Conservation (phyloP, 2,888 invertebrate species). For the Nipponacmea schrenckii region DNA sequence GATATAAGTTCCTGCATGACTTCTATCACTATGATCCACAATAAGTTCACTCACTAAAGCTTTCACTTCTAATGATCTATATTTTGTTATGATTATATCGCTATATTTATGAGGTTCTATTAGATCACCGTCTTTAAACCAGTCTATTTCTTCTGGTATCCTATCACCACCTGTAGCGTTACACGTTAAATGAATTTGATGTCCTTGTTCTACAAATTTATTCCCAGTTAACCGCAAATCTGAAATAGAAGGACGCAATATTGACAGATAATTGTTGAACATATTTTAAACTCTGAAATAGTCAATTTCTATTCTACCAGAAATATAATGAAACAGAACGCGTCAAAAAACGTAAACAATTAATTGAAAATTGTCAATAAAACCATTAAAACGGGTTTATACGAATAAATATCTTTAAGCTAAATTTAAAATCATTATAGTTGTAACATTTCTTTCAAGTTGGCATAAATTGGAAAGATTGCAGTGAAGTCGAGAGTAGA, state of each 20-base stretch:
- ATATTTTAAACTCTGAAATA: too few relatives aligned
- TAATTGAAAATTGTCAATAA: too few relatives aligned
- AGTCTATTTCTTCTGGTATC: neutral
- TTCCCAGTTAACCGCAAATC: neutral
- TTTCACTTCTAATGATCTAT: neutral
- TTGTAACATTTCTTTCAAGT: too few relatives aligned
- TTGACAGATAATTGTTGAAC: too few relatives aligned
- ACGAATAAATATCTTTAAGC: too few relatives aligned
- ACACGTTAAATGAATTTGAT: neutral
- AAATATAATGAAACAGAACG: too few relatives aligned
- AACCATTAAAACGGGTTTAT: too few relatives aligned
- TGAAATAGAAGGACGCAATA: neutral
- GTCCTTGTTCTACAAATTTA: neutral
- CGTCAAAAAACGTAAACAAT: too few relatives aligned
- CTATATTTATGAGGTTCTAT: constrained; percentile 5
- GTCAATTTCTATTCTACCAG: too few relatives aligned
- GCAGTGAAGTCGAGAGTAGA: too few relatives aligned
- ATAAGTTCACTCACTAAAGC: neutral
- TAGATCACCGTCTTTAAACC: neutral
- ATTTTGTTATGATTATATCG: neutral
- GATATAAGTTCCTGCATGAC: neutral
- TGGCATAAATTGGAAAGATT: too few relatives aligned
- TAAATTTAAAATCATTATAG: too few relatives aligned
- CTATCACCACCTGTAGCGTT: neutral
- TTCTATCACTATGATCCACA: constrained; percentile 4